phyloP scores from a whole-genome alignment of 2,888 invertebrate species.

The Zhuqinia jingwanae region DNA sequence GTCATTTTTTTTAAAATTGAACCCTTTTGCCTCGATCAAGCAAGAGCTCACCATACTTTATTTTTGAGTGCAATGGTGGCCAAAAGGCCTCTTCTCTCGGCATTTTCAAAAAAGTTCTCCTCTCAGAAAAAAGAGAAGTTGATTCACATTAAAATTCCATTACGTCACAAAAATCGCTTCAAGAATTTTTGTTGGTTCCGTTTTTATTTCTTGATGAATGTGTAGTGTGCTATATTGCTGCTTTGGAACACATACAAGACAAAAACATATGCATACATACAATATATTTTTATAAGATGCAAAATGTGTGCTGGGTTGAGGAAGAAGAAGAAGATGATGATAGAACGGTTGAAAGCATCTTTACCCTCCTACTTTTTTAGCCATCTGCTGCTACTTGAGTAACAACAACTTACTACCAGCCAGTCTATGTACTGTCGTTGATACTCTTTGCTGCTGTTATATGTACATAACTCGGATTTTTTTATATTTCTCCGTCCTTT shows the following conservation, averaged over 20 bases:
- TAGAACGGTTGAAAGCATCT: neutral
- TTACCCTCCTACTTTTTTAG: slow-evolving; percentile 9
- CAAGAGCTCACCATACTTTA: too few relatives aligned
- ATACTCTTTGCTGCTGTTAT: neutral
- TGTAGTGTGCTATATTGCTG: neutral
- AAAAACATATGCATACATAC: neutral
- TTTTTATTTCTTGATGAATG: slow-evolving; percentile 22
- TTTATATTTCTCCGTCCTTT: neutral
- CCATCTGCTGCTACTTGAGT: slow-evolving; percentile 51
- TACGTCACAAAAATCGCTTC: slow-evolving; percentile 47
- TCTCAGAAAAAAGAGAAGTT: slow-evolving; percentile 32
- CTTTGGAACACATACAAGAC: neutral
- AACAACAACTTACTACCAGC: neutral
- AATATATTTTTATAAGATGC: slow-evolving; percentile 13
- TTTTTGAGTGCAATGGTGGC: too few relatives aligned
- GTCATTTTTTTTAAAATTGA: too few relatives aligned
- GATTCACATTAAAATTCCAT: slow-evolving; percentile 63
- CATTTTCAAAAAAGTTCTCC: too few relatives aligned
- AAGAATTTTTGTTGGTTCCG: slow-evolving; percentile 25
- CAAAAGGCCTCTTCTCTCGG: too few relatives aligned
- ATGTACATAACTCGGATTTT: neutral
- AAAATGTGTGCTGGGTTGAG: slow-evolving; percentile 8
- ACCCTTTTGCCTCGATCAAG: too few relatives aligned
- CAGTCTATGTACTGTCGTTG: neutral
- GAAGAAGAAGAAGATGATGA: slow-evolving; percentile 12